Conservation (phyloP, 2,797 vertebrate species). For the Setipinna tenuifilis region DNA sequence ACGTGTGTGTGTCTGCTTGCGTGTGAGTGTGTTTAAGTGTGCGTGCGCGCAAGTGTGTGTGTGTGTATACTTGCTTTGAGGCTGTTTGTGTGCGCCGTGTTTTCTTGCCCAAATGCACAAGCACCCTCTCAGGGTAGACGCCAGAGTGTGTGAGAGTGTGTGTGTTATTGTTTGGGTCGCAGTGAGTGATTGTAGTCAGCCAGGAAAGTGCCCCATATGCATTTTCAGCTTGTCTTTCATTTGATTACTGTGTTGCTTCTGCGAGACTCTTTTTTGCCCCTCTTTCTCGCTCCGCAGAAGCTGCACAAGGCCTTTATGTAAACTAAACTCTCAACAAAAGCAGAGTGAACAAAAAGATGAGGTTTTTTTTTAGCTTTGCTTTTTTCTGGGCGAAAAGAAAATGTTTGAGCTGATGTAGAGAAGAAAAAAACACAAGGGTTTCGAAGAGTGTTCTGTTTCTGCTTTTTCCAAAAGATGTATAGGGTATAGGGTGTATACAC, state of each 20-base stretch:
- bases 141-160: no score
- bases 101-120: neutral
- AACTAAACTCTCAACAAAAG: neutral
- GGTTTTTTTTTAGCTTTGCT: neutral
- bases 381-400: neutral
- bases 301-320: neutral
- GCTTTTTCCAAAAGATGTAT: neutral
- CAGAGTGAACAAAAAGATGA: neutral
- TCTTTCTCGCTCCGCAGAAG: neutral
- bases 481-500: neutral
- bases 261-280: neutral
- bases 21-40: neutral
- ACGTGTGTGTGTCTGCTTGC: neutral
- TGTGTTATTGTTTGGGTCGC: neutral
- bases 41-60: no score
- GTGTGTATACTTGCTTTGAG: no score
- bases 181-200: neutral
- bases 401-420: neutral
- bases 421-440: neutral
- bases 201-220: neutral
- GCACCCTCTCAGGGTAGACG: neutral
- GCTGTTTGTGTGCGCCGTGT: neutral
- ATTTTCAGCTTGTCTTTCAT: neutral
- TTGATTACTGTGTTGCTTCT: neutral
- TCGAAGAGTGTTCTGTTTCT: neutral